Evolutionary conservation across 2,113 vertebrate genomes (phyloP).

Genomic region (Cebus imitator): DNA sequence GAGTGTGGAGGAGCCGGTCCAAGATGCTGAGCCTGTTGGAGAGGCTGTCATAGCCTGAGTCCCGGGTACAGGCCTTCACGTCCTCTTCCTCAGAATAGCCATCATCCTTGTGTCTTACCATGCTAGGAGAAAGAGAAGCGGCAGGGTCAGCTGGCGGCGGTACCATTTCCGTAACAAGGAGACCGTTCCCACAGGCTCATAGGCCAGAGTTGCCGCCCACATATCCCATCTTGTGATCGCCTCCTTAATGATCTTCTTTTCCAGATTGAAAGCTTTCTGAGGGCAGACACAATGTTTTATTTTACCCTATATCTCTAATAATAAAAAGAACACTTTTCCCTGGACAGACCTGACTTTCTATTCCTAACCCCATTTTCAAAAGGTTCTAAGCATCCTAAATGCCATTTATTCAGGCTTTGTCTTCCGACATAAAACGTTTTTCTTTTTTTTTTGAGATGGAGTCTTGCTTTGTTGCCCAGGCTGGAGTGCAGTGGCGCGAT

Average conservation of each 20-base stretch:
- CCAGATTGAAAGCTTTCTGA: not conserved
- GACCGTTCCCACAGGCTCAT: fast-evolving
- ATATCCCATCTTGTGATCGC: not conserved
- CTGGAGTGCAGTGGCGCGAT: too few relatives aligned
- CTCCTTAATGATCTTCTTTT: not conserved
- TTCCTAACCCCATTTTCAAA: not conserved
- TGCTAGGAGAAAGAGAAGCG: conserved; percentile 78
- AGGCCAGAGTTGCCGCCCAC: not conserved
- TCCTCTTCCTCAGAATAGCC: conserved; percentile 85
- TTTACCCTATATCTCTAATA: not conserved
- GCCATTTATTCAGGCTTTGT: not conserved
- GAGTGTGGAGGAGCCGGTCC: conserved; percentile 92
- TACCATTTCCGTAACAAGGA: not conserved
- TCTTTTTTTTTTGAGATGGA: too few relatives aligned
- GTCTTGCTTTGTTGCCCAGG: too few relatives aligned
- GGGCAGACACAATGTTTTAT: not conserved
- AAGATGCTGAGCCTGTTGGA: conserved; percentile 92
- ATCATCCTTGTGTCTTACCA: conserved; percentile 88
- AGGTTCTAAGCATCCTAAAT: not conserved
- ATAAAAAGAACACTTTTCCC: not conserved
- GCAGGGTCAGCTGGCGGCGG: not conserved
- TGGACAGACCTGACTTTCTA: not conserved
- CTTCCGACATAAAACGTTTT: not conserved
- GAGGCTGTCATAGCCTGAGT: conserved; percentile 93
- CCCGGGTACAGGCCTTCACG: conserved; percentile 82